Base-by-base conservation (phyloP, 2,113 vertebrate genomes). In the Canis aureus region DNA sequence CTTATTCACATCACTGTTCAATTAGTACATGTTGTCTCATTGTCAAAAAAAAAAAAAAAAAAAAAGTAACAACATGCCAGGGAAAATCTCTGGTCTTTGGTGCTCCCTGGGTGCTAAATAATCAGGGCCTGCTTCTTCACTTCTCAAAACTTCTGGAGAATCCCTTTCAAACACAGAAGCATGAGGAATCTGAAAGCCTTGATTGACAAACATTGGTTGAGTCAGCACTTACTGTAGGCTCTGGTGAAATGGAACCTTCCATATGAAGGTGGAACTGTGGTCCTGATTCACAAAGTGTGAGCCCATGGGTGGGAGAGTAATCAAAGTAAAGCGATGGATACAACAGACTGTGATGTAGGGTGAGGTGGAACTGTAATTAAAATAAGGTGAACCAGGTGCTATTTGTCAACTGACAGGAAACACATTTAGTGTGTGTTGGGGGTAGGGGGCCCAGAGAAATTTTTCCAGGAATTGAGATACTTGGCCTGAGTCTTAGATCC, bases 31-130 rank as follows among this genome's bases (percentile, higher is more conserved):
- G 55, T 78, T 49, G 2, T 53, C 16, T 94, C 38, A 8, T 7
- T 76, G 32, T 93, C 32, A 71, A 76, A 80, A 92, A 89, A 29
- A 49, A 55, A 86, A 88, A 81, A 95, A 93, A 91, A 27, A 43
- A 53, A 84, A 87, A 83, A 23, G 32, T 23, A 84, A 49, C 55
- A 38, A 1, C 11, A 3, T 13, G 13, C 5, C 73, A 23, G 3
- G 2, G 78, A 53, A 12, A 78, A 85, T 55, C 19, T 55, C 38
- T 5, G 11, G 11, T 49, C 67, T 55, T 82, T 32, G 49, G 19
- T 83, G 22, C 64, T 74, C 69, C 76, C 64, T 53, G 29, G 15
- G 57, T 35, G 38, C 66, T 69, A n/a, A 83, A 35, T 71, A 62
- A 91, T 71, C 84, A 79, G 10, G 19, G 23, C 1, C 27, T 4